Conservation (phyloP, 2,888 invertebrate species). For the Mesorhabditis spiculigera region DNA sequence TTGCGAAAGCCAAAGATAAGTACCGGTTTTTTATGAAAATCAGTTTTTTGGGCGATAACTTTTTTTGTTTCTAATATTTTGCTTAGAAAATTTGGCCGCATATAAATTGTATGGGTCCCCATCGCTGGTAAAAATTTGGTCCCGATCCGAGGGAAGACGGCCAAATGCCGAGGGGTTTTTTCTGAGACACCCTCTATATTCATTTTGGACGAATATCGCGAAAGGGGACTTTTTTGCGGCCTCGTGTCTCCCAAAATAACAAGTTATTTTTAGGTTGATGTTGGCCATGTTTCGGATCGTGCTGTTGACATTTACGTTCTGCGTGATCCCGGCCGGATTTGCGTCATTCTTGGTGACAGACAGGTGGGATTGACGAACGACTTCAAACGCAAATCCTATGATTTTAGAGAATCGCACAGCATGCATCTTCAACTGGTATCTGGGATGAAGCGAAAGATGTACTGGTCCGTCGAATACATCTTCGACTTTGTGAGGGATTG, state of each 20-base stretch:
- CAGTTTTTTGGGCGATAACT: too few species aligned
- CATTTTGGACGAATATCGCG: neutral
- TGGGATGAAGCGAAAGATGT: constrained; percentile 72
- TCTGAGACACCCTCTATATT: neutral
- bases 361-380: neutral
- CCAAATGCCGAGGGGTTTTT: too few species aligned
- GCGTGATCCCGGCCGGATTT: constrained; percentile 76
- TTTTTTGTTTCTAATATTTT: too few species aligned
- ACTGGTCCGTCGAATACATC: constrained; percentile 73
- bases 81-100: too few species aligned
- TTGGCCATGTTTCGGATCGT: constrained; percentile 44
- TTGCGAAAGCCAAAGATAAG: too few species aligned
- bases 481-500: constrained; percentile 72
- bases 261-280: constrained; percentile 24
- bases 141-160: too few species aligned
- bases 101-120: too few species aligned
- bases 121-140: too few species aligned
- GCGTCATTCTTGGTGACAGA: constrained; percentile 68
- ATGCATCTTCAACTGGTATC: constrained; percentile 75
- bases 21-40: too few species aligned
- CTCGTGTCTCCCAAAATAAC: neutral
- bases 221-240: neutral
- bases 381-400: too few species aligned
- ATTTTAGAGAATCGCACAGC: constrained; percentile 65
- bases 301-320: constrained; percentile 66